Conservation (phyloP, 2,113 vertebrate genomes). For the Pongo pygmaeus region DNA sequence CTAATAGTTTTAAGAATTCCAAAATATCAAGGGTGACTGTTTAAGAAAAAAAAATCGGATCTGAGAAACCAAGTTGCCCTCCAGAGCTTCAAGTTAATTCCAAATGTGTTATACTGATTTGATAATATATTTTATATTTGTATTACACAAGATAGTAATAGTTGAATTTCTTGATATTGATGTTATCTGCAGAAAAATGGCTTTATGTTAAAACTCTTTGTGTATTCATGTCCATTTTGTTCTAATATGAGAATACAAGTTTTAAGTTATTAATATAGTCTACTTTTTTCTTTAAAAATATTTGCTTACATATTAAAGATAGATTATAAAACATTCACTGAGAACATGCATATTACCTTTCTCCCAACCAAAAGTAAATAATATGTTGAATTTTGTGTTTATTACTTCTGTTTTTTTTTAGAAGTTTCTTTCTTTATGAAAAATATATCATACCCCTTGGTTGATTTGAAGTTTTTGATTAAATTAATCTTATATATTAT, state of each 20-base stretch:
- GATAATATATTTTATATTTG: background rate
- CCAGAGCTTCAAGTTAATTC: background rate
- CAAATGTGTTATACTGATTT: background rate
- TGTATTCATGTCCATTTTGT: background rate
- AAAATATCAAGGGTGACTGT: background rate
- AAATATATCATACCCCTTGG: background rate
- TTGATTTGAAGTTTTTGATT: background rate
- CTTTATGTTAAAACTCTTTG: background rate
- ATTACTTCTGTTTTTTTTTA: background rate
- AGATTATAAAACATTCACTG: conserved; percentile 17
- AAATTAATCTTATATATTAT: background rate
- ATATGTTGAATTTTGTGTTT: background rate
- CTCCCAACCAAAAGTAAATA: background rate
- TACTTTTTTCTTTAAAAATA: background rate
- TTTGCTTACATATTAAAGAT: background rate
- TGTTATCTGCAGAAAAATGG: background rate
- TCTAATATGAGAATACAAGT: background rate
- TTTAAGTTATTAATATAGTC: background rate
- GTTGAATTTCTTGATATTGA: background rate
- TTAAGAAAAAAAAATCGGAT: background rate
- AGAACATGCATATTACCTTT: background rate
- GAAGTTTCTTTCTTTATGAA: background rate
- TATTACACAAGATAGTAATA: background rate
- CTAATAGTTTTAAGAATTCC: background rate
- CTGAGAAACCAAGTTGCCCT: background rate